Conservation (phyloP, 2,113 vertebrate species). For the Aegotheles bennettii region DNA sequence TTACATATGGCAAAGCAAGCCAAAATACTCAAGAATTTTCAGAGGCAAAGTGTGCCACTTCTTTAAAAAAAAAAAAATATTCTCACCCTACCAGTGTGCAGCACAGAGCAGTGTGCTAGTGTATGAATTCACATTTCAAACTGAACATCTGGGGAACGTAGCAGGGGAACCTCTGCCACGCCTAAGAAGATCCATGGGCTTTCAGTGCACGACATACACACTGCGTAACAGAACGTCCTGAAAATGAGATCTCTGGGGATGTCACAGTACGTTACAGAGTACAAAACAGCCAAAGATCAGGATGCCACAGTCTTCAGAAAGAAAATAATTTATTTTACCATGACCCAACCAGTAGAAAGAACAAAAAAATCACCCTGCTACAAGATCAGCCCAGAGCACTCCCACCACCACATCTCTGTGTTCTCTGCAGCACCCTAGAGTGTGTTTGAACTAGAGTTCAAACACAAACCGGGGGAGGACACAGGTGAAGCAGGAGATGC, state of each 20-base stretch:
- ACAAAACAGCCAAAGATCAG: not conserved
- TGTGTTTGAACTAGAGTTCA: not conserved
- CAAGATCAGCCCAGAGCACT: not conserved
- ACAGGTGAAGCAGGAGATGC: not conserved
- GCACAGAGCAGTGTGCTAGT: not conserved
- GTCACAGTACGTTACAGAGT: not conserved
- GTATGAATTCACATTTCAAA: not conserved
- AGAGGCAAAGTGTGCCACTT: not conserved
- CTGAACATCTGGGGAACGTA: not conserved
- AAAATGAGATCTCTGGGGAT: not conserved
- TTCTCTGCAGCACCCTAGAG: not conserved
- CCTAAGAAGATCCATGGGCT: not conserved
- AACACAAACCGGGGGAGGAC: not conserved
- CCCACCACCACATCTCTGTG: not conserved
- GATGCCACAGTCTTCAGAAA: not conserved
- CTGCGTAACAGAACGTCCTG: not conserved
- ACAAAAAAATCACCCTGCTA: not conserved
- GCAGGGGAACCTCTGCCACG: not conserved
- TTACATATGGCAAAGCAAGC: not conserved
- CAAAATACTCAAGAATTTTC: not conserved
- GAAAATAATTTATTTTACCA: not conserved
- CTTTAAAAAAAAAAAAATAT: not conserved
- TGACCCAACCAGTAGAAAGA: not conserved
- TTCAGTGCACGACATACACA: fast-evolving
- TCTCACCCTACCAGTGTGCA: not conserved